A percentile compares a stretch with the other conserved stretches of the same genome.
phyloP scores from a whole-genome alignment of 2,888 invertebrate species.

The Trichogramma evanescens region DNA sequence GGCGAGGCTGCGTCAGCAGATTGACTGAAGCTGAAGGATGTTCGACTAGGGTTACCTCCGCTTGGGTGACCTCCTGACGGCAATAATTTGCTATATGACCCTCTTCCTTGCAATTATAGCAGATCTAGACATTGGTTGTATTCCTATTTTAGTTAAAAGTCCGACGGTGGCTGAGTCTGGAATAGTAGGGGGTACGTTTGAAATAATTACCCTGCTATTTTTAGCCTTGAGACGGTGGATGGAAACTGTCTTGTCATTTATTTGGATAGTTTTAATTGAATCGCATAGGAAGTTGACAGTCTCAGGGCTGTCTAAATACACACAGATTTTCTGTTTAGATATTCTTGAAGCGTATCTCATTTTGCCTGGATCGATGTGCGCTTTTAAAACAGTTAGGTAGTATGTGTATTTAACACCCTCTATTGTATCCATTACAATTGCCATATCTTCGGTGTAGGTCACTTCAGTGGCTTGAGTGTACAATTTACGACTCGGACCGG shows the following conservation, averaged over 20 bases:
- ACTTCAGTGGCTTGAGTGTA: too few species aligned
- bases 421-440: neutral
- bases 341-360: neutral
- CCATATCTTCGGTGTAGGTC: neutral
- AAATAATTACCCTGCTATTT: conserved; percentile 1
- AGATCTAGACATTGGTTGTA: neutral
- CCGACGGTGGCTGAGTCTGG: neutral
- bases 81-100: neutral
- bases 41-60: too few species aligned
- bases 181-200: neutral
- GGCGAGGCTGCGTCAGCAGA: too few species aligned
- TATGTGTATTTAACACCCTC: neutral
- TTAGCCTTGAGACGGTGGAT: neutral
- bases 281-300: neutral
- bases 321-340: neutral
- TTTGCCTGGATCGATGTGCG: neutral
- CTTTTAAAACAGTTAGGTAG: neutral
- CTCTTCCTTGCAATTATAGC: conserved; percentile 4
- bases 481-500: too few species aligned
- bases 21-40: too few species aligned
- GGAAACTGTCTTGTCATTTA: neutral
- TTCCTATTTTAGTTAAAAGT: neutral
- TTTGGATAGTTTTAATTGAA: neutral
- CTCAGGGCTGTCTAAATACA: neutral
- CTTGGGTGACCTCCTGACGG: neutral